Base-by-base conservation (phyloP, 2,888 invertebrate species). In the Clostera curtula region DNA sequence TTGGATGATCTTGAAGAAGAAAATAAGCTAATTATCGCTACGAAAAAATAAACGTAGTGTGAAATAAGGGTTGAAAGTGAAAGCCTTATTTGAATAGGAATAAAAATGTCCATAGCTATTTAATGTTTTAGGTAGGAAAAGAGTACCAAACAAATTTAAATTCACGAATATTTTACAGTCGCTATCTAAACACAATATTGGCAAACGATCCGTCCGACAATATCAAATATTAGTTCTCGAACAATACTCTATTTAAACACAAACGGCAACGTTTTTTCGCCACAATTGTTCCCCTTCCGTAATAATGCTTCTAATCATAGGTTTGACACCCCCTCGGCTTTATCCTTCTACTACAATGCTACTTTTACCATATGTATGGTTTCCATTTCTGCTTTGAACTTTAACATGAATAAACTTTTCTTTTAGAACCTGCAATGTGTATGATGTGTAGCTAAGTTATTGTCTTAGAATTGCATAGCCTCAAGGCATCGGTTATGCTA, bases 281-380 rank as follows among this genome's bases (percentile, higher is more conserved):
- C 69, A 63, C 72, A 72, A 62, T 60, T 56, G 61, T 62, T 55
- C 62, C 66, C 68, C 71, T 63, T 58, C 35, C 23, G 25, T 73
- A 72, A 73, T 76, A 71, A 71, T 60, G 56, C 62, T 61, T 23
- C 61, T 80, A 80, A 80, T 77, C 72, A 80, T 77, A 75, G 76
- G 77, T 75, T 75, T 74, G 72, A 64, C 73, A 70, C 74, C 72
- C 71, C 46, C 44, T 45, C 41, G 40, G 49, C 40, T 42, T 31
- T 40, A 43, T 34, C 30, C 27, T 27, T 17, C 31, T 20, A 42
- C 24, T 14, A 4, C 12, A n/a, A 0, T 3, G 20, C 19, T n/a
- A 33, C 14, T 1, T n/a, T 35, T 14, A 19, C 1, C 13, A 10
- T 9, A 26, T 12, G n/a, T 13, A 20, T 21, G 13, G n/a, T 5